phyloP scores from a whole-genome alignment of 2,797 vertebrate genomes.

The Hafferia zeledoni region DNA sequence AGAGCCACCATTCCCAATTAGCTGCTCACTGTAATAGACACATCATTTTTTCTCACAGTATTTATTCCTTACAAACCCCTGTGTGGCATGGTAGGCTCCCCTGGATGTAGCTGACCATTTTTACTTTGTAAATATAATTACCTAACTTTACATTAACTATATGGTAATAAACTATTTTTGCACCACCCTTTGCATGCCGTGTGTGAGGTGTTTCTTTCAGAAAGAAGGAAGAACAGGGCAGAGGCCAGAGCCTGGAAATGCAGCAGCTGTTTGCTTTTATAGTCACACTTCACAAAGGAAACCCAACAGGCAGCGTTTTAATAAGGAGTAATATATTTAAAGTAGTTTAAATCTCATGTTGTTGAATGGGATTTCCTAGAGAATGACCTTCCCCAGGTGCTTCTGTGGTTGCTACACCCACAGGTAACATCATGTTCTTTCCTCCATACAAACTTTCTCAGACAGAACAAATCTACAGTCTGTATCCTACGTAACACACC shows the following conservation, averaged over 20 bases:
- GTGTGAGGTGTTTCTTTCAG: slow-evolving; percentile 10
- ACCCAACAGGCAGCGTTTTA: neutral
- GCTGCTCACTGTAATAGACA: slow-evolving; percentile 48
- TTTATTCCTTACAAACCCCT: slow-evolving; percentile 70
- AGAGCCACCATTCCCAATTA: neutral
- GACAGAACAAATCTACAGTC: neutral
- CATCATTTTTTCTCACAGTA: slow-evolving; percentile 65
- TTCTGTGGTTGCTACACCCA: neutral
- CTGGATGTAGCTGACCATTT: slow-evolving; percentile 77
- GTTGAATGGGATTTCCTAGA: neutral
- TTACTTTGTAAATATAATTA: slow-evolving; percentile 81
- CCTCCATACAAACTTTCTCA: neutral
- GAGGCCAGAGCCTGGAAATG: neutral
- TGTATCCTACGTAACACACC: neutral
- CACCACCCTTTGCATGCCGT: slow-evolving; percentile 71
- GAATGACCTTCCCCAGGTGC: neutral
- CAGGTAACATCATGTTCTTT: neutral
- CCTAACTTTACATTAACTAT: slow-evolving; percentile 79
- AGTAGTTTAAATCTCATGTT: neutral
- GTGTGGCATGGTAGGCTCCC: slow-evolving; percentile 72
- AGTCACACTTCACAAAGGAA: neutral
- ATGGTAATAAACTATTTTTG: slow-evolving; percentile 86
- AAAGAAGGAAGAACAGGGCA: neutral
- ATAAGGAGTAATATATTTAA: neutral
- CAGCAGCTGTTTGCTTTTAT: neutral